phyloP scores from a whole-genome alignment of 2,113 vertebrate genomes.

The Alethe diademata region DNA sequence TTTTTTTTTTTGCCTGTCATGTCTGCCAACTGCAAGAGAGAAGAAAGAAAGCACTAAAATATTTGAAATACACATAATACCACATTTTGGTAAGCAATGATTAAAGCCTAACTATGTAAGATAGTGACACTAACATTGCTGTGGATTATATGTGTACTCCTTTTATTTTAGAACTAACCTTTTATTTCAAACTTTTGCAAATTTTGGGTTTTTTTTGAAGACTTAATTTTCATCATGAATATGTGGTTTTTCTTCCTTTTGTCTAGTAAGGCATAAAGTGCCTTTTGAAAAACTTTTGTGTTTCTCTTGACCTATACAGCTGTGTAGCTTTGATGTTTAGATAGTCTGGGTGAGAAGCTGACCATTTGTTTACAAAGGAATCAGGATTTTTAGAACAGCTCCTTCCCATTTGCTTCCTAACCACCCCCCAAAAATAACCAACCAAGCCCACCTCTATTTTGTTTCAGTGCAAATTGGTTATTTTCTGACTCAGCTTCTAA shows the following conservation, averaged over 20 bases:
- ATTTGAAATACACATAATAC: accelerated
- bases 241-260: background rate
- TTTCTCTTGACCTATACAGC: background rate
- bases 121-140: background rate
- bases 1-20: background rate
- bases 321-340: background rate
- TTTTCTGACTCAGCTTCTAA: background rate
- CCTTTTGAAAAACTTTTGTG: background rate
- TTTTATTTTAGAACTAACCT: background rate
- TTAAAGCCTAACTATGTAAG: background rate
- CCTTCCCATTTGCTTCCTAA: background rate
- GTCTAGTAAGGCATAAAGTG: background rate
- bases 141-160: background rate
- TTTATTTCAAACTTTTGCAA: background rate
- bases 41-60: background rate
- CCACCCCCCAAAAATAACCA: background rate
- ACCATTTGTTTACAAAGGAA: background rate
- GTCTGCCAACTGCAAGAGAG: background rate
- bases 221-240: background rate
- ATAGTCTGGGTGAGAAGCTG: background rate
- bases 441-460: background rate
- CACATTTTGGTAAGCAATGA: background rate
- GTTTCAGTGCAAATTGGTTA: background rate
- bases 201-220: background rate
- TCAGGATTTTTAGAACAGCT: background rate